Conservation (phyloP, 2,797 vertebrate genomes). For the Echiichthys vipera region DNA sequence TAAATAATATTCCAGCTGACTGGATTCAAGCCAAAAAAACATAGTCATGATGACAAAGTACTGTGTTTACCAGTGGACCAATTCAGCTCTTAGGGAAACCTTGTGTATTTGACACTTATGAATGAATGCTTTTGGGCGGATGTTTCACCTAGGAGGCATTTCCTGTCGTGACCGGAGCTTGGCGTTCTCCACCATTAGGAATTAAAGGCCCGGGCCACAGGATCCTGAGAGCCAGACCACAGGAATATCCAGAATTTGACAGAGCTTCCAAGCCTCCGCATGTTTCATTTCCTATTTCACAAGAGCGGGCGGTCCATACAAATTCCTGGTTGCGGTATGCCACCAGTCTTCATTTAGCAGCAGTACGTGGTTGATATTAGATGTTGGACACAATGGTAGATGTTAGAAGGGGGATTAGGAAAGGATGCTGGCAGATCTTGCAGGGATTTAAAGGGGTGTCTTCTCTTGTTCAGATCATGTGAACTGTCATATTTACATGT, state of each 20-base stretch:
- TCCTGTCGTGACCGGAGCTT: constrained; percentile 79
- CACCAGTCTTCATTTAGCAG: constrained; percentile 67
- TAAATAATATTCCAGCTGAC: background rate
- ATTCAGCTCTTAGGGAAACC: constrained; percentile 27
- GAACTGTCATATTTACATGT: constrained; percentile 66
- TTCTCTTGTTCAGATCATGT: constrained; percentile 59
- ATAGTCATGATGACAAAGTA: constrained; percentile 34
- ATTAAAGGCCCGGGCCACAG: constrained; percentile 69
- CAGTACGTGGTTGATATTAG: constrained; percentile 66
- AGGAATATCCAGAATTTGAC: constrained; percentile 77
- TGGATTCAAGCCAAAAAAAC: constrained; percentile 7
- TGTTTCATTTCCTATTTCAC: constrained; percentile 82
- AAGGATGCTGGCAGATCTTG: constrained; percentile 59
- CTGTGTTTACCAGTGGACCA: constrained; percentile 23
- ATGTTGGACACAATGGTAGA: constrained; percentile 69
- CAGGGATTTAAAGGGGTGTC: constrained; percentile 64
- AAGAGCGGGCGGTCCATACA: constrained; percentile 67
- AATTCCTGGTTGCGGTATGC: constrained; percentile 68
- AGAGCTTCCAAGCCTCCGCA: constrained; percentile 52
- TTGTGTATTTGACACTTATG: constrained; percentile 54
- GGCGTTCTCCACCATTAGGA: constrained; percentile 70
- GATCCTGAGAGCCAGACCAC: constrained; percentile 71
- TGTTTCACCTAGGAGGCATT: constrained; percentile 79
- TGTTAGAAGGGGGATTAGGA: constrained; percentile 58
- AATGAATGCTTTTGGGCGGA: constrained; percentile 57